A percentile compares a stretch with the other conserved stretches of the same genome.
Conservation (phyloP, 2,797 vertebrate genomes). For the Hoplostethus mediterraneus region DNA sequence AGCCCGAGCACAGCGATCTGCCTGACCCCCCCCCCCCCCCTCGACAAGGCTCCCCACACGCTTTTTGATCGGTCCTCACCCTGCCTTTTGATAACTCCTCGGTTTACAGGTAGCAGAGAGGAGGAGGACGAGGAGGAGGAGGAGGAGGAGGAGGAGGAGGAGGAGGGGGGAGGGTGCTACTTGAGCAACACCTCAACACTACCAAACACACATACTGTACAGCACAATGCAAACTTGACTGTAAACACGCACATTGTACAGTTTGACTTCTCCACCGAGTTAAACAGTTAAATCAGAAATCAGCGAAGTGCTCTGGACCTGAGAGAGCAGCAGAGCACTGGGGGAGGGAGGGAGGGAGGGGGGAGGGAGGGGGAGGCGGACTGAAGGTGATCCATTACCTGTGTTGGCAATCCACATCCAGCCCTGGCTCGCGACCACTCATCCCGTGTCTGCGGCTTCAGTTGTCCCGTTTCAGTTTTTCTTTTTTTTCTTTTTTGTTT, state of each 20-base stretch:
- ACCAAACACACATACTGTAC: constrained; percentile 9
- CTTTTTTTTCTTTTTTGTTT: constrained; percentile 33
- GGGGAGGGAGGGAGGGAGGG: no score
- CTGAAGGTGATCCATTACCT: constrained; percentile 79
- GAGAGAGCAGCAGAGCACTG: not conserved
- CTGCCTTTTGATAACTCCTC: constrained; percentile 52
- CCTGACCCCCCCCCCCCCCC: constrained; percentile 34
- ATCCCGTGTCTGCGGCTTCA: constrained; percentile 79
- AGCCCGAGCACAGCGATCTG: constrained; percentile 15
- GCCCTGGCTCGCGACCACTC: constrained; percentile 78
- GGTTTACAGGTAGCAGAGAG: constrained; percentile 24
- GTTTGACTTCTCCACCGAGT: not conserved
- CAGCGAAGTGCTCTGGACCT: constrained; percentile 15
- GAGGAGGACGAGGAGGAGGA: not conserved
- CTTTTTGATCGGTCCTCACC: constrained; percentile 40
- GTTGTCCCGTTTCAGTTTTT: constrained; percentile 63
- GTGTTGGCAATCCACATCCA: constrained; percentile 82
- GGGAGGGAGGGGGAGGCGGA: no score
- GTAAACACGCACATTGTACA: not conserved
- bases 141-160: not conserved
- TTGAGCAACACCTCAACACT: not conserved
- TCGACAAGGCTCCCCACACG: constrained; percentile 8
- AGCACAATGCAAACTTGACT: not conserved
- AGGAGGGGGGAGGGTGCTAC: not conserved
- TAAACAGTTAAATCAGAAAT: not conserved